Conservation (phyloP, 2,797 vertebrate species). For the Acomys russatus region DNA sequence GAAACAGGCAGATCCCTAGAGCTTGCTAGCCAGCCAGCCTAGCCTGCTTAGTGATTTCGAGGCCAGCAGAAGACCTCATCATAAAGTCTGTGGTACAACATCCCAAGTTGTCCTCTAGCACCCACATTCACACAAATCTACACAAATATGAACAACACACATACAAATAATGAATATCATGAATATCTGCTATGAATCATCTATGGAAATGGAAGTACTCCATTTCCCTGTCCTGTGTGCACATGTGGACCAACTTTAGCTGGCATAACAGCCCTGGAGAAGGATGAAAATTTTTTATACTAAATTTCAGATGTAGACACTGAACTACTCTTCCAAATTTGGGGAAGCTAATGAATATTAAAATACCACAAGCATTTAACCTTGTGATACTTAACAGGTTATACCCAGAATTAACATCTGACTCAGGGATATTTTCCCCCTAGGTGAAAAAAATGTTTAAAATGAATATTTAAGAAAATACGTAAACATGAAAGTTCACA, state of each 20-base stretch:
- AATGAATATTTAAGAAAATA: conserved; percentile 19
- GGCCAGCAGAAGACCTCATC: neutral
- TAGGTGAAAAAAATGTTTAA: neutral
- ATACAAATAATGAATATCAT: neutral
- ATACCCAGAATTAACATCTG: conserved; percentile 9
- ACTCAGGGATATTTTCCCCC: neutral
- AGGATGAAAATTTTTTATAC: neutral
- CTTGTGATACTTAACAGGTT: neutral
- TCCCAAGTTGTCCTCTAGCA: neutral
- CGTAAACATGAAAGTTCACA: neutral
- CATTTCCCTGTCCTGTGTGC: neutral
- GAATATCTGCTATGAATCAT: neutral
- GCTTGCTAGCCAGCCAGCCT: neutral
- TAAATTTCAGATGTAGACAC: neutral
- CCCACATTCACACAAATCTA: neutral
- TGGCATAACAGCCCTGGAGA: neutral
- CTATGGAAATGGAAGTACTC: neutral
- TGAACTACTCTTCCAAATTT: neutral
- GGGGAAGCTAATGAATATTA: neutral
- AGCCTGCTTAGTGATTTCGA: neutral
- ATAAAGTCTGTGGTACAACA: neutral
- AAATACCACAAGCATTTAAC: neutral
- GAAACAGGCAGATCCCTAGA: neutral
- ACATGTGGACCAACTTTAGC: neutral
- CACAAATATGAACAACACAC: neutral